These are phyloP conservation scores for Mycogona germanica DNA, from an alignment of 2,888 invertebrate species.

Conservation along the genomic window DNA sequence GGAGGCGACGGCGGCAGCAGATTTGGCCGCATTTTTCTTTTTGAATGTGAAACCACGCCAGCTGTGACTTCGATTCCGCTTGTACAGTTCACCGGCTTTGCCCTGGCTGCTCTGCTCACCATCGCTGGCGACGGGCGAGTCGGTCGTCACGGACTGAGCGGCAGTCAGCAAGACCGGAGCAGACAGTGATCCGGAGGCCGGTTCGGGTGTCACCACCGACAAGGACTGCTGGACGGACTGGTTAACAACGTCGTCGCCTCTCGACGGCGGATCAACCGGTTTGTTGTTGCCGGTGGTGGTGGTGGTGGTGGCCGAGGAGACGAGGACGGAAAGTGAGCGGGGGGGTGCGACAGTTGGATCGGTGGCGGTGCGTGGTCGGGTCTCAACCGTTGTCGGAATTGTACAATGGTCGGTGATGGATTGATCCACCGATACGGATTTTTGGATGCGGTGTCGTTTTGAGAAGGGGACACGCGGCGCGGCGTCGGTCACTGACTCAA, in stretches of 20 bases:
- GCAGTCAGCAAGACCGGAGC: too few species aligned
- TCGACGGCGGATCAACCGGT: too few species aligned
- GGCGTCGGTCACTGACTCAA: too few species aligned
- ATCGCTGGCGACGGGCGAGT: background rate
- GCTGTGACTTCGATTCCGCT: conserved; percentile 18
- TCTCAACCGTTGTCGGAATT: too few species aligned
- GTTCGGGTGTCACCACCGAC: background rate
- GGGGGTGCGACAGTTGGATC: background rate
- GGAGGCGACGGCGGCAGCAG: background rate
- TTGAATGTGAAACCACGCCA: conserved; percentile 20
- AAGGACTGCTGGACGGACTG: background rate
- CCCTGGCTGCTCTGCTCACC: background rate
- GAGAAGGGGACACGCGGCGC: too few species aligned
- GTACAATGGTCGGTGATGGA: too few species aligned
- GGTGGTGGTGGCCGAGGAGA: background rate
- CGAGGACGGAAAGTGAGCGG: background rate
- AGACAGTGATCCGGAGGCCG: too few species aligned
- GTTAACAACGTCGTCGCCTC: background rate
- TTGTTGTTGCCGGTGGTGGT: too few species aligned
- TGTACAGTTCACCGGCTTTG: conserved; percentile 7
- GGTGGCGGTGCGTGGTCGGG: background rate
- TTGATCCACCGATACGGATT: conserved; percentile 13
- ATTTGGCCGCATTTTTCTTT: background rate
- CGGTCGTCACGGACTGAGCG: background rate
- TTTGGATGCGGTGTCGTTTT: conserved; percentile 6